A percentile compares a stretch with the other conserved stretches of the same genome.
Conservation (phyloP, 1,140 invertebrate species). For the Drosophila willistoni region DNA sequence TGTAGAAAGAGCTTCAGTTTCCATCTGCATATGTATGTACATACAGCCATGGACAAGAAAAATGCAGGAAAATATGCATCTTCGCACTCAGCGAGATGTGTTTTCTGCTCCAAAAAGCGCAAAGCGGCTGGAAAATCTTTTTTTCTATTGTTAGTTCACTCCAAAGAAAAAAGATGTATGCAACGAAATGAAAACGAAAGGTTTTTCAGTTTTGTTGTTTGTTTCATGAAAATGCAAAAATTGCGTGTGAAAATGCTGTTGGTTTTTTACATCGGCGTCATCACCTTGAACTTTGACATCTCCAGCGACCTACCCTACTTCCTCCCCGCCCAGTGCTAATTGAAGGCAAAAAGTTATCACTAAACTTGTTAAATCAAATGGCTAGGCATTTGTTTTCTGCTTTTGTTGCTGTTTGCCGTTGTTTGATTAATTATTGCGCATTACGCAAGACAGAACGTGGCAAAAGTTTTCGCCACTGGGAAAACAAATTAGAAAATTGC, state of each 20-base stretch:
- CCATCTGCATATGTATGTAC: conserved; percentile 57
- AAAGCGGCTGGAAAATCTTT: conserved; percentile 73
- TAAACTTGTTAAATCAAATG: conserved; percentile 59
- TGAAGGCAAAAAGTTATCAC: conserved; percentile 27
- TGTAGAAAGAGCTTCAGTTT: conserved; percentile 60
- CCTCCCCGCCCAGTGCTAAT: not conserved
- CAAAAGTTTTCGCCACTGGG: conserved; percentile 36
- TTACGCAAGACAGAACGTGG: conserved; percentile 48
- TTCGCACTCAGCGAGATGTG: conserved; percentile 43
- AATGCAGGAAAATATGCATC: conserved; percentile 59
- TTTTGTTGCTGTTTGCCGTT: conserved; percentile 19
- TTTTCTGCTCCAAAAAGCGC: conserved; percentile 80
- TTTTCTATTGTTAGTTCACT: conserved; percentile 43
- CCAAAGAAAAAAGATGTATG: conserved; percentile 7
- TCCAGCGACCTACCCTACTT: not conserved
- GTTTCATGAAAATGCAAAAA: conserved; percentile 15
- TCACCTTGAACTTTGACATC: conserved; percentile 67
- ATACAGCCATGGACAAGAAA: conserved; percentile 19
- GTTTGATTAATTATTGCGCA: conserved; percentile 73
- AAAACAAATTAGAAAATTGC: conserved; percentile 72
- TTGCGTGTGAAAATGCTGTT: conserved; percentile 57
- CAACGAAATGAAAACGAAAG: conserved; percentile 65
- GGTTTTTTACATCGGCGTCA: conserved; percentile 44
- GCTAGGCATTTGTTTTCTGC: conserved; percentile 11
- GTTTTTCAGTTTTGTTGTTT: conserved; percentile 23